These are phyloP conservation scores for Eutrigla gurnardus DNA, from an alignment of 2,797 vertebrate species.

Conservation along the genomic window DNA sequence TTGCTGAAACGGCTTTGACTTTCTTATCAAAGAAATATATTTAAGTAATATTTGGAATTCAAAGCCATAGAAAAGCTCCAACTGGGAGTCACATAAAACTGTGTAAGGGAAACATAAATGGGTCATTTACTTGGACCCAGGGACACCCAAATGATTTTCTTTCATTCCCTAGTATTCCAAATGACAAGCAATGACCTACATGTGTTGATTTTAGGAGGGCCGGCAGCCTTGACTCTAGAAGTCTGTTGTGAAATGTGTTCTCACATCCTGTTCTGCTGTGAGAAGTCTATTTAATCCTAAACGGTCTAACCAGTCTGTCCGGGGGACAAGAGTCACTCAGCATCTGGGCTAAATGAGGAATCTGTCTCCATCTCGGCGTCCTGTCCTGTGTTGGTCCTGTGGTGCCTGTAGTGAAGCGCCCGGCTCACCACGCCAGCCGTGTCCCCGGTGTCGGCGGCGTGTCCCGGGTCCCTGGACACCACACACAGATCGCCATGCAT, in stretches of 20 bases:
- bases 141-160: background rate
- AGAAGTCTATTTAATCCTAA: slow-evolving; percentile 39
- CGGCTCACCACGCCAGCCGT: slow-evolving; percentile 14
- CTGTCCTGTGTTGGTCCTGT: slow-evolving; percentile 52
- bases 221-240: background rate
- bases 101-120: background rate
- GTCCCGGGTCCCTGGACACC: slow-evolving; percentile 49
- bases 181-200: background rate
- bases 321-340: slow-evolving; percentile 39
- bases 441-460: slow-evolving; percentile 43
- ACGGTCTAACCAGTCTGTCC: slow-evolving; percentile 52
- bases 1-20: background rate
- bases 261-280: background rate
- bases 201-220: no score
- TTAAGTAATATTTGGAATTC: background rate
- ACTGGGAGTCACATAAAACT: background rate
- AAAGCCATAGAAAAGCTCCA: background rate
- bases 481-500: slow-evolving; percentile 50
- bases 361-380: slow-evolving; percentile 60
- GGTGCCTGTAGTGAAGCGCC: slow-evolving; percentile 24
- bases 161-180: background rate
- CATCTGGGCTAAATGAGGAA: slow-evolving; percentile 68
- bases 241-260: slow-evolving; percentile 3
- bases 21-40: background rate
- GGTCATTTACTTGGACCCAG: background rate